A percentile compares a stretch with the other conserved stretches of the same genome.
phyloP scores from a whole-genome alignment of 1,140 invertebrate species.

The Hypothenemus hampei region DNA sequence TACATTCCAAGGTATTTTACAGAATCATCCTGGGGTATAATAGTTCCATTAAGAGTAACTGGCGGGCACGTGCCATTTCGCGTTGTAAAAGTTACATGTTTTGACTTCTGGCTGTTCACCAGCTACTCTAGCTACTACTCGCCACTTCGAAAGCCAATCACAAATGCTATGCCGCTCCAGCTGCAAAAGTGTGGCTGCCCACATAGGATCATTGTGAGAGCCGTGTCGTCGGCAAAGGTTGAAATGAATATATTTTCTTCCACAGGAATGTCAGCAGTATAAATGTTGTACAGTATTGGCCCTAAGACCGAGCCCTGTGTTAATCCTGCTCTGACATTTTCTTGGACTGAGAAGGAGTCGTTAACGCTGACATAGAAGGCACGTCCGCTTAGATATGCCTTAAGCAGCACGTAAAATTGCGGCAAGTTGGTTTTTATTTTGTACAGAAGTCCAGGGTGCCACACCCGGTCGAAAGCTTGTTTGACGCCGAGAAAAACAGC shows the following conservation, averaged over 20 bases:
- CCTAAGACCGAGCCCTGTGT: not conserved
- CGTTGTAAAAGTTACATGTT: not conserved
- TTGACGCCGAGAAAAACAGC: slow-evolving; percentile 33
- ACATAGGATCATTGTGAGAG: not conserved
- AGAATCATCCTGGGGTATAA: not conserved
- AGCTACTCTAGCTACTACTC: no score
- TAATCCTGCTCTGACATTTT: not conserved
- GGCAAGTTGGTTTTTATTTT: not conserved
- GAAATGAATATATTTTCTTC: not conserved
- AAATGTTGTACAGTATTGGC: not conserved
- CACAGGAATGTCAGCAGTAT: slow-evolving; percentile 1
- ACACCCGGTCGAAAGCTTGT: not conserved
- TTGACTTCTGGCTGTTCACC: not conserved
- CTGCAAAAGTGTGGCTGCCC: not conserved
- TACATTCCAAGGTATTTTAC: slow-evolving; percentile 28
- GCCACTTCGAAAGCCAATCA: not conserved
- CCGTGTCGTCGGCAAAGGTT: not conserved
- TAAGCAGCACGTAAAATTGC: not conserved
- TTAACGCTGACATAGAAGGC: no score
- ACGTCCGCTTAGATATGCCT: not conserved
- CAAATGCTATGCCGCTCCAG: not conserved
- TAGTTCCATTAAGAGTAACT: slow-evolving; percentile 17
- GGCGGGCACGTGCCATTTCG: not conserved
- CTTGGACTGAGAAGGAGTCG: not conserved
- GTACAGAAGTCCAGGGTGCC: not conserved